Evolutionary conservation across 2,888 invertebrate species (phyloP).

Genomic region (Dioctria linearis): DNA sequence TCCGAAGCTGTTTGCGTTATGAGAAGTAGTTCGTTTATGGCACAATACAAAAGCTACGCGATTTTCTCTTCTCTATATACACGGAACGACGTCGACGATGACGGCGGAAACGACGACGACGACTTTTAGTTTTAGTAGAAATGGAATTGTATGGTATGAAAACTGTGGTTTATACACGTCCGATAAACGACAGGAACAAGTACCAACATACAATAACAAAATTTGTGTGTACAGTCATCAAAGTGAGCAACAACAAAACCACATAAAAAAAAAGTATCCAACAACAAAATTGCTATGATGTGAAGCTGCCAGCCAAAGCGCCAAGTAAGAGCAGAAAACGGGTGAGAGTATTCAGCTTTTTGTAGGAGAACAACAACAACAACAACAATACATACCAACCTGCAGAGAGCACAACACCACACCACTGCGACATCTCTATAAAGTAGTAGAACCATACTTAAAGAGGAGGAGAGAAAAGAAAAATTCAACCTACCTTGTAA

Average conservation of each 20-base stretch:
- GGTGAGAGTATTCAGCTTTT: background rate
- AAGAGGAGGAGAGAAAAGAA: constrained; percentile 35
- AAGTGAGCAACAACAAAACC: constrained; percentile 19
- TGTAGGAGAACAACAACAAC: background rate
- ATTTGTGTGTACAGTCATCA: background rate
- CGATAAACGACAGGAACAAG: constrained; percentile 39
- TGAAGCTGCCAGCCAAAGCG: background rate
- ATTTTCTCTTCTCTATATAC: constrained; percentile 57
- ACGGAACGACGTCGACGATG: constrained; percentile 22
- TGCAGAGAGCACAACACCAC: background rate
- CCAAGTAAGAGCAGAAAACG: background rate
- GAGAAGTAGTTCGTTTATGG: constrained; percentile 72
- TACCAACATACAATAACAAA: constrained; percentile 21
- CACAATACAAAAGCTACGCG: constrained; percentile 71
- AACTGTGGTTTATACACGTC: constrained; percentile 28
- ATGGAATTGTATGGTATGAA: constrained; percentile 20
- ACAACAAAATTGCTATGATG: background rate
- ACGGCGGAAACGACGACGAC: constrained; percentile 32
- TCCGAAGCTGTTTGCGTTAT: constrained; percentile 71
- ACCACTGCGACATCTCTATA: background rate
- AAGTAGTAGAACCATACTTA: background rate
- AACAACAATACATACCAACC: background rate
- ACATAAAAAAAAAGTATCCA: constrained; percentile 20
- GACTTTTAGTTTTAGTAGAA: constrained; percentile 43
- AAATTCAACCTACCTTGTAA: background rate